Conservation (phyloP, 1,140 invertebrate species). For the Metaphire vulgaris region DNA sequence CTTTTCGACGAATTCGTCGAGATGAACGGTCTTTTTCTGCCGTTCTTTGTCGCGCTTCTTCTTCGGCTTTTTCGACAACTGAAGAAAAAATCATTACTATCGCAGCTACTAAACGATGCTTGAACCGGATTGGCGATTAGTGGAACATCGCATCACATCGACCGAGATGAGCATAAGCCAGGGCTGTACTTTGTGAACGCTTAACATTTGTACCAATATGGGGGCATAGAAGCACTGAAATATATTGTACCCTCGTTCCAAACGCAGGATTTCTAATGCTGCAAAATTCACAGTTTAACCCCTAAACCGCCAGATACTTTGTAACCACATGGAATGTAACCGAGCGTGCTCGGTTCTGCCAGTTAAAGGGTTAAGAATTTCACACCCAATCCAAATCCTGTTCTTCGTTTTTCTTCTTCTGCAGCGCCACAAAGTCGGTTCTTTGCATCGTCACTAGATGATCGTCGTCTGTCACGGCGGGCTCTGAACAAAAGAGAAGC, state of each 20-base stretch:
- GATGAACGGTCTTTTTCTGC: neutral
- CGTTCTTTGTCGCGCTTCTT: neutral
- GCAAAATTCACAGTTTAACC: neutral
- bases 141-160: neutral
- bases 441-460: neutral
- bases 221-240: neutral
- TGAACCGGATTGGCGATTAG: too few relatives aligned
- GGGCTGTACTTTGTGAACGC: neutral
- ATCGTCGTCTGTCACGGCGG: too few relatives aligned
- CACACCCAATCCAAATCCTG: neutral
- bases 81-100: too few relatives aligned
- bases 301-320: neutral
- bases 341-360: too few relatives aligned
- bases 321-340: too few relatives aligned
- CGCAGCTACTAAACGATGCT: too few relatives aligned
- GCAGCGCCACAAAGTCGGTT: neutral
- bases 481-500: too few relatives aligned
- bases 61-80: neutral
- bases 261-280: neutral
- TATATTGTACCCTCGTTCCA: neutral
- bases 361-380: neutral
- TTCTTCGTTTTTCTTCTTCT: neutral
- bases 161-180: neutral
- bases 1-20: neutral
- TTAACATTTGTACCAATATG: neutral